Conservation (phyloP, 2,888 invertebrate species). For the Ecliptopera silaceata region DNA sequence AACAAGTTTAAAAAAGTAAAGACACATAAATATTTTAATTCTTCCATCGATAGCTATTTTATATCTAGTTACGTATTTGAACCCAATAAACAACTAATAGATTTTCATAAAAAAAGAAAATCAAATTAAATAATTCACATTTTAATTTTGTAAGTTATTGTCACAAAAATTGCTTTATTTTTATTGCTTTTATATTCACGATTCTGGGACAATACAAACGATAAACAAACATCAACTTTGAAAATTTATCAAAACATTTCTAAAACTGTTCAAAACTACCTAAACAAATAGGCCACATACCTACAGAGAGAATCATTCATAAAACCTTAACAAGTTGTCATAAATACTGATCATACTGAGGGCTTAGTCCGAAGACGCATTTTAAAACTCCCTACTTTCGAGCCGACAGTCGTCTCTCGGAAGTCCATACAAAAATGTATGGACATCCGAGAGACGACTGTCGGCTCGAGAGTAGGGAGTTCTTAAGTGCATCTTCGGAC, state of each 20-base stretch:
- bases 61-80: too few relatives aligned
- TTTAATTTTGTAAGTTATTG: slow-evolving; percentile 60
- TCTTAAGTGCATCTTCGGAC: too few relatives aligned
- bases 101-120: too few relatives aligned
- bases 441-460: too few relatives aligned
- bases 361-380: too few relatives aligned
- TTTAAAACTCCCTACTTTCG: too few relatives aligned
- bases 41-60: too few relatives aligned
- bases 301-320: not conserved
- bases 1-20: too few relatives aligned
- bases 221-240: slow-evolving; percentile 25
- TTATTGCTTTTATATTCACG: slow-evolving; percentile 17
- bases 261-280: slow-evolving; percentile 29
- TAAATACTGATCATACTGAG: not conserved
- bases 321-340: not conserved
- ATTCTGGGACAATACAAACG: slow-evolving; percentile 1
- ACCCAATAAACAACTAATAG: too few relatives aligned
- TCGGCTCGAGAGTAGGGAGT: too few relatives aligned
- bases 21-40: too few relatives aligned
- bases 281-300: not conserved
- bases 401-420: not conserved
- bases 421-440: too few relatives aligned
- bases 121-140: not conserved
- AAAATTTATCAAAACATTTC: slow-evolving; percentile 31
- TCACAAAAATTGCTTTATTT: slow-evolving; percentile 64